Evolutionary conservation across 1,140 invertebrate species (phyloP).

Genomic region (Aleiodes sp.): DNA sequence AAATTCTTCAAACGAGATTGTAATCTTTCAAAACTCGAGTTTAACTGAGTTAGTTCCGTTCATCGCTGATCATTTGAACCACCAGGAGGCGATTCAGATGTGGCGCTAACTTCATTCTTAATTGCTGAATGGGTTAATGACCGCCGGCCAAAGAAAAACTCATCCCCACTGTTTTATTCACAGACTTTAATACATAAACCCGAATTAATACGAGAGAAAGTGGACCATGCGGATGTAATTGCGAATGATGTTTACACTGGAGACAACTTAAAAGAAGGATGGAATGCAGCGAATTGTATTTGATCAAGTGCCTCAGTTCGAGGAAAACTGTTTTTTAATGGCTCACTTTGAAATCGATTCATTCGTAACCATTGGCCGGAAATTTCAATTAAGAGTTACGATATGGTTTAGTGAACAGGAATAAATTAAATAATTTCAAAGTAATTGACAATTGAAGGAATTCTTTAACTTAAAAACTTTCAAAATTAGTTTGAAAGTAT

Average conservation of each 20-base stretch:
- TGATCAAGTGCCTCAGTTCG: background rate
- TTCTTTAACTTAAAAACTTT: too few relatives aligned
- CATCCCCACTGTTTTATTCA: background rate
- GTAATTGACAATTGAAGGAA: too few relatives aligned
- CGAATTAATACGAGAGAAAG: conserved; percentile 24
- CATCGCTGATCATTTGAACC: background rate
- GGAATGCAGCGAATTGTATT: too few relatives aligned
- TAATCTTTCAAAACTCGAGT: too few relatives aligned
- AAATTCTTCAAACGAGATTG: too few relatives aligned
- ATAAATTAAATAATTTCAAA: background rate
- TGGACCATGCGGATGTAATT: conserved; percentile 21
- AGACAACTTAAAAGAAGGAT: background rate
- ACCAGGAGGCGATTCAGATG: background rate
- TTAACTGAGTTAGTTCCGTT: background rate
- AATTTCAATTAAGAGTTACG: conserved; percentile 30
- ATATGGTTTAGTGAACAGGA: conserved; percentile 6
- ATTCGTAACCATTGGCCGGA: conserved; percentile 21
- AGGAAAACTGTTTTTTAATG: background rate
- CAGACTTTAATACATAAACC: background rate
- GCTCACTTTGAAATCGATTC: background rate
- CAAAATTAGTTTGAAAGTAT: too few relatives aligned
- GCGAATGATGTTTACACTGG: background rate
- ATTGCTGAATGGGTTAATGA: background rate
- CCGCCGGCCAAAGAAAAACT: too few relatives aligned
- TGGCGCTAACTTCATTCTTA: background rate